Conservation (phyloP, 2,888 invertebrate species). For the Salticus scenicus region DNA sequence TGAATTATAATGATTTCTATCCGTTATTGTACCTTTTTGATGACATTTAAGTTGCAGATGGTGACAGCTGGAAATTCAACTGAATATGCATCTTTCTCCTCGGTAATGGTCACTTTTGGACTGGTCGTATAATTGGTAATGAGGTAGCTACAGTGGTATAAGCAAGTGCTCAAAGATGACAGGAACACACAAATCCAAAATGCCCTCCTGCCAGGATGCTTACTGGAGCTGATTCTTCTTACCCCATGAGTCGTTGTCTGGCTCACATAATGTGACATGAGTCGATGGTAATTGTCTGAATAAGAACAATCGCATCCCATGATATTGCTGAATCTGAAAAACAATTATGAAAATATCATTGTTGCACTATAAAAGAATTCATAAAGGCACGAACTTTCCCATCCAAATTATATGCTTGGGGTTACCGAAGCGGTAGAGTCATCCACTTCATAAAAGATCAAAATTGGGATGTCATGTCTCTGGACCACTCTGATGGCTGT, state of each 20-base stretch:
- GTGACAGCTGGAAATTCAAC: slow-evolving; percentile 59
- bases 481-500: too few relatives aligned
- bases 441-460: too few relatives aligned
- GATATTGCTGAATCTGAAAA: too few relatives aligned
- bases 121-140: slow-evolving; percentile 11
- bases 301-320: slow-evolving; percentile 30
- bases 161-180: slow-evolving; percentile 29
- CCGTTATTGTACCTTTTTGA: slow-evolving; percentile 43
- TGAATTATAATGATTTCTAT: too few relatives aligned
- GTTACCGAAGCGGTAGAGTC: too few relatives aligned
- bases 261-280: slow-evolving; percentile 29
- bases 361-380: too few relatives aligned
- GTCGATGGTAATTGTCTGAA: slow-evolving; percentile 17
- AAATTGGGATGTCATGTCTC: too few relatives aligned
- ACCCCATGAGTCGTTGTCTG: slow-evolving; percentile 60
- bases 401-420: too few relatives aligned
- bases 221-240: slow-evolving; percentile 34
- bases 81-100: slow-evolving; percentile 44
- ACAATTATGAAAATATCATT: too few relatives aligned
- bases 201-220: background rate
- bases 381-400: too few relatives aligned
- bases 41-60: slow-evolving; percentile 59
- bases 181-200: slow-evolving; percentile 59
- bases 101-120: slow-evolving; percentile 65
- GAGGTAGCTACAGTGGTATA: slow-evolving; percentile 62